Percentiles rank a stretch among this genome's conserved stretches.
phyloP scores from a whole-genome alignment of 2,113 vertebrate genomes.

The Sula dactylatra region DNA sequence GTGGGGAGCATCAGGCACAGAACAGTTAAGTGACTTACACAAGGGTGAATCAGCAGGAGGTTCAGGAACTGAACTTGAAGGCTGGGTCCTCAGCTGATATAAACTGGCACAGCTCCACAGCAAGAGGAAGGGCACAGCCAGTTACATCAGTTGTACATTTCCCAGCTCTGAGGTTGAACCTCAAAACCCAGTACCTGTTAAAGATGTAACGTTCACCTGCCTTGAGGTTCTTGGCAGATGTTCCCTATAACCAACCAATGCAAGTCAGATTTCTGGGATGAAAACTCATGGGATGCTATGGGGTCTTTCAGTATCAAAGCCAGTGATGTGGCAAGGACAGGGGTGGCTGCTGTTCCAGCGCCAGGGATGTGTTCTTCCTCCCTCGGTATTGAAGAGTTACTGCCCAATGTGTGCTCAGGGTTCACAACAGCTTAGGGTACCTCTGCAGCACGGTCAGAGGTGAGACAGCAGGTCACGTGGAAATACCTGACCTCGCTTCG shows the following conservation, averaged over 20 bases:
- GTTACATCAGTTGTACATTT: neutral
- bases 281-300: neutral
- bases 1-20: neutral
- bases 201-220: neutral
- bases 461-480: neutral
- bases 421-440: neutral
- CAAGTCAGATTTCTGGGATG: neutral
- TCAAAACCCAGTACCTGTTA: neutral
- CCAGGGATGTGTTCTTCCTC: neutral
- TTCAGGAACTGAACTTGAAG: neutral
- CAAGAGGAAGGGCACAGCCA: neutral
- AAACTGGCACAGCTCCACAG: neutral
- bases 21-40: neutral
- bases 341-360: neutral
- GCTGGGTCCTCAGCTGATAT: neutral
- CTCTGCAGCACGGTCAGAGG: neutral
- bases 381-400: neutral
- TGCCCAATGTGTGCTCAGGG: neutral
- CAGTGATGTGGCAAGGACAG: neutral
- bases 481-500: neutral
- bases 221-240: neutral
- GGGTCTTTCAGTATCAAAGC: neutral
- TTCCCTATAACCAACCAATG: neutral
- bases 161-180: neutral
- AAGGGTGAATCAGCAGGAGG: conserved; percentile 36